Conservation (phyloP, 2,888 invertebrate genomes). For the Ligdia adustata region DNA sequence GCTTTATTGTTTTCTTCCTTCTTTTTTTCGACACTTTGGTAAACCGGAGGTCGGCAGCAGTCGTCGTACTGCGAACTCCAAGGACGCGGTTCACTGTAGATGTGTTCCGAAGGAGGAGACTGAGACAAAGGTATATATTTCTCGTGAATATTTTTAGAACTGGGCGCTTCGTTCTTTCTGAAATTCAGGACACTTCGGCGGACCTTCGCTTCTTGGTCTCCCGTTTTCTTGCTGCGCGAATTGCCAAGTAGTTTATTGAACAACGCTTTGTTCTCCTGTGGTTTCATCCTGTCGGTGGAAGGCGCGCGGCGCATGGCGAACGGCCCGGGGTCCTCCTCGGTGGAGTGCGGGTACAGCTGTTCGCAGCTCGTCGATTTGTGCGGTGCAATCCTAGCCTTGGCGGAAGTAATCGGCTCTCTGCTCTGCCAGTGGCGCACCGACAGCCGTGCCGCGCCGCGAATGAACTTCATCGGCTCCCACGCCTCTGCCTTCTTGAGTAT, state of each 20-base stretch:
- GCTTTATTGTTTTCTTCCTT: conserved; percentile 56
- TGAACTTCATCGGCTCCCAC: conserved; percentile 78
- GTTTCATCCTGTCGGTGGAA: conserved; percentile 77
- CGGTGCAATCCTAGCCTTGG: conserved; percentile 64
- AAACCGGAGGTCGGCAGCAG: conserved; percentile 73
- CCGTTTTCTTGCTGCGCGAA: conserved; percentile 69
- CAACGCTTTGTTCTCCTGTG: conserved; percentile 70
- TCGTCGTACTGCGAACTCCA: conserved; percentile 68
- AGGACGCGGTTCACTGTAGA: conserved; percentile 74
- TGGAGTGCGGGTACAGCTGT: conserved; percentile 71
- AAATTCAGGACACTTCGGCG: conserved; percentile 75
- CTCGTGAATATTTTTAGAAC: conserved; percentile 71
- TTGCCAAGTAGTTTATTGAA: conserved; percentile 76
- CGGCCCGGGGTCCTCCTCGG: conserved; percentile 64
- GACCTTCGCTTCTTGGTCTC: conserved; percentile 65
- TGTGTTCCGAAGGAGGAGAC: conserved; percentile 65
- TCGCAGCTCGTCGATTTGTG: conserved; percentile 80
- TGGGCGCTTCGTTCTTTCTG: conserved; percentile 62
- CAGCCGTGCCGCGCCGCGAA: conserved; percentile 75
- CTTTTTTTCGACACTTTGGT: conserved; percentile 76
- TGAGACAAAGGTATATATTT: conserved; percentile 76
- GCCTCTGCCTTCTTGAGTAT: conserved; percentile 82
- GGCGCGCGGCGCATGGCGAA: conserved; percentile 75
- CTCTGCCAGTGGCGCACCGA: conserved; percentile 83
- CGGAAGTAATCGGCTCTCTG: conserved; percentile 72